Evolutionary conservation across 2,113 vertebrate genomes (phyloP).

Genomic region (Pelvicachromis taeniatus): DNA sequence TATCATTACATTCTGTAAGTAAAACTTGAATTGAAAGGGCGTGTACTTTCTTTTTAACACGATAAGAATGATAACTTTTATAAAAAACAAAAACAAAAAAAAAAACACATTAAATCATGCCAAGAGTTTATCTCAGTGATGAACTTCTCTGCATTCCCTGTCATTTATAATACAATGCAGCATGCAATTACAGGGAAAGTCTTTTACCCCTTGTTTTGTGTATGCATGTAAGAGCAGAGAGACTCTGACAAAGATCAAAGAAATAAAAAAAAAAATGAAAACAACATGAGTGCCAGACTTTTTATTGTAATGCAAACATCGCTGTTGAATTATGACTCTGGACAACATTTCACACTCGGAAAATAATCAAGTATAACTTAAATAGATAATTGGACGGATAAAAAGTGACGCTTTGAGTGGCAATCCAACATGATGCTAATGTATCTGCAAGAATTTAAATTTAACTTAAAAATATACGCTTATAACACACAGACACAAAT

Average conservation of each 20-base stretch:
- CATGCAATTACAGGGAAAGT: neutral
- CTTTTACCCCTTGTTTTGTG: neutral
- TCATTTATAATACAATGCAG: neutral
- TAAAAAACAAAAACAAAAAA: no score
- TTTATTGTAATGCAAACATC: constrained; percentile 49
- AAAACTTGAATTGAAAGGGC: neutral
- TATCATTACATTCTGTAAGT: neutral
- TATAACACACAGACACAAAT: neutral
- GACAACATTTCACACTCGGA: neutral
- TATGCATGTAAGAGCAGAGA: neutral
- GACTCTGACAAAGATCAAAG: neutral
- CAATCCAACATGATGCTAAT: constrained; percentile 13
- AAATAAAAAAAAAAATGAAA: neutral
- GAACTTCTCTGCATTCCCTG: neutral
- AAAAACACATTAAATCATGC: neutral
- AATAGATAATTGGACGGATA: neutral
- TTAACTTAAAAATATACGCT: neutral
- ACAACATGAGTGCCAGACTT: neutral
- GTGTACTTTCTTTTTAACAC: neutral
- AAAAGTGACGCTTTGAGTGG: neutral
- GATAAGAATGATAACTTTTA: neutral
- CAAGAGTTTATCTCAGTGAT: neutral
- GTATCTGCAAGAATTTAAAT: neutral
- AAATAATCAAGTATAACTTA: neutral
- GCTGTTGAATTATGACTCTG: neutral